Evolutionary conservation across 2,797 vertebrate species (phyloP).

Genomic region (Falco peregrinus): DNA sequence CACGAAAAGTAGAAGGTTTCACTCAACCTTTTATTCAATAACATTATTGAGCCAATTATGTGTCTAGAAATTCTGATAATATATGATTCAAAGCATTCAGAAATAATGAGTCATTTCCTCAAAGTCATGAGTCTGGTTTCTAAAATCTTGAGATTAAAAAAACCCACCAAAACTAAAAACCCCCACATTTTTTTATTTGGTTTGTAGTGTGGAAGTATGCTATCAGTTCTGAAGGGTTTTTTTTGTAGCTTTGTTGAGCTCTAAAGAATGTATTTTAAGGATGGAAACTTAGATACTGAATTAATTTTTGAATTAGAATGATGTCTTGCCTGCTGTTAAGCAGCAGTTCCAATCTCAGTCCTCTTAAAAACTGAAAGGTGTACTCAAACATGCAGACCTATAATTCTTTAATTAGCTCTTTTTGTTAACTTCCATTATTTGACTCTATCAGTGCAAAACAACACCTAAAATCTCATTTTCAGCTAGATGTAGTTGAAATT

Average conservation of each 20-base stretch:
- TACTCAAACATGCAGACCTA: not conserved
- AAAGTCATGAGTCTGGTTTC: not conserved
- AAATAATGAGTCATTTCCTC: not conserved
- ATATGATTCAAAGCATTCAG: not conserved
- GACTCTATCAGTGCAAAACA: not conserved
- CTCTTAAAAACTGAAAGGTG: not conserved
- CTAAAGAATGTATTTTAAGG: not conserved
- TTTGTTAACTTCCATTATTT: not conserved
- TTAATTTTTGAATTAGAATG: not conserved
- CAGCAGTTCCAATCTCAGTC: not conserved
- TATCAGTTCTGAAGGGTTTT: not conserved
- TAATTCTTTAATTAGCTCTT: not conserved
- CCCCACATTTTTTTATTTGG: fast-evolving
- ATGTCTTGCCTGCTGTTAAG: not conserved
- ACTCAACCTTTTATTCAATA: not conserved
- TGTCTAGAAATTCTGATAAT: not conserved
- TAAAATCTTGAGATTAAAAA: not conserved
- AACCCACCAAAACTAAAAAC: fast-evolving
- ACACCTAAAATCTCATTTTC: not conserved
- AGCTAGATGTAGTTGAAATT: not conserved
- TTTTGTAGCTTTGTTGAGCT: not conserved
- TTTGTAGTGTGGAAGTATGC: not conserved
- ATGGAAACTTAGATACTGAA: not conserved
- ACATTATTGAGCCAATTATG: not conserved
- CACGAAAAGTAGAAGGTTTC: not conserved